These are phyloP conservation scores for Scomber japonicus DNA, from an alignment of 2,113 vertebrate species.

Conservation along the genomic window DNA sequence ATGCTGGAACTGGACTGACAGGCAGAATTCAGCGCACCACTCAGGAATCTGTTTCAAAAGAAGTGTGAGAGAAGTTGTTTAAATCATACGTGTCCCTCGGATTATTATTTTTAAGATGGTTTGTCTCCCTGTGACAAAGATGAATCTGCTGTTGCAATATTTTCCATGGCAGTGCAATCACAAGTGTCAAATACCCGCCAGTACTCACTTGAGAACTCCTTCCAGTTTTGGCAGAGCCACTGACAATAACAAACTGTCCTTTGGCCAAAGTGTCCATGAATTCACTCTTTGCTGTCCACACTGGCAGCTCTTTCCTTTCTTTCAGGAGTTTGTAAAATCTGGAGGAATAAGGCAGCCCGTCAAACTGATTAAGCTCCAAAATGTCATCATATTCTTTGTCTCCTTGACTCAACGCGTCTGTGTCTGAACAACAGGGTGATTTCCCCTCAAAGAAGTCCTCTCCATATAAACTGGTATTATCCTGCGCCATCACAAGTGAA, in stretches of 20 bases:
- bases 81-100: neutral
- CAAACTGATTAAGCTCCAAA: constrained; percentile 92
- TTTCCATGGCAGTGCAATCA: neutral
- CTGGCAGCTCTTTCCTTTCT: constrained; percentile 88
- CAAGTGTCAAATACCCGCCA: neutral
- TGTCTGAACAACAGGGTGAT: constrained; percentile 47
- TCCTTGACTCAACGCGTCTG: constrained; percentile 52
- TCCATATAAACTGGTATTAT: constrained; percentile 43
- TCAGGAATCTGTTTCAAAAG: constrained; percentile 86
- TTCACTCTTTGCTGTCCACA: constrained; percentile 88
- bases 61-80: constrained; percentile 21
- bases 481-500: constrained; percentile 59
- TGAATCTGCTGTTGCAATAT: neutral
- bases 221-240: constrained; percentile 88
- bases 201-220: constrained; percentile 93
- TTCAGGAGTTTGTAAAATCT: constrained; percentile 90
- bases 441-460: constrained; percentile 57
- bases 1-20: constrained; percentile 83
- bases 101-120: too few relatives aligned
- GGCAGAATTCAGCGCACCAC: constrained; percentile 92
- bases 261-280: constrained; percentile 89
- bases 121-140: neutral
- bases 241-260: constrained; percentile 86
- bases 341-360: constrained; percentile 92
- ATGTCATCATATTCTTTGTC: constrained; percentile 75